A percentile compares a stretch with the other conserved stretches of the same genome.
These are phyloP conservation scores for Eubasilissa regina DNA, from an alignment of 1,140 invertebrate species.

Conservation along the genomic window DNA sequence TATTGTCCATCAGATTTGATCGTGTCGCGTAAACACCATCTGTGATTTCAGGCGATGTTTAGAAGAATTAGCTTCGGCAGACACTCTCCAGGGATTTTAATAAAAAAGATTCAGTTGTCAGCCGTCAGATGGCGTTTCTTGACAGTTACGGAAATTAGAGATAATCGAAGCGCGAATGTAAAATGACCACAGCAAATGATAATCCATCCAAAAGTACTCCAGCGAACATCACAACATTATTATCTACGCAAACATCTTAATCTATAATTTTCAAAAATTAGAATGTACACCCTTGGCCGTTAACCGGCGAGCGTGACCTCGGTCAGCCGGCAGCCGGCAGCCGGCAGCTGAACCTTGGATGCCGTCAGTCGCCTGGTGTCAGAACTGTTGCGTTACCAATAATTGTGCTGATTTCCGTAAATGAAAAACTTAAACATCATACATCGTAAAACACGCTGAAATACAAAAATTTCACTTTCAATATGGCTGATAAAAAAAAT, in stretches of 20 bases:
- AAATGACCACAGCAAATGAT: background rate
- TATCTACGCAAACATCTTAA: conserved; percentile 38
- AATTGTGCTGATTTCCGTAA: conserved; percentile 55
- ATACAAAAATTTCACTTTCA: conserved; percentile 58
- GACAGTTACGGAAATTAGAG: too few species aligned
- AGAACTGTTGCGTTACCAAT: conserved; percentile 32
- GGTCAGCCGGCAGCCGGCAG: too few species aligned
- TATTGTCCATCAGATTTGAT: too few species aligned
- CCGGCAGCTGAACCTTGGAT: too few species aligned
- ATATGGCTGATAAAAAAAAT: conserved; percentile 58
- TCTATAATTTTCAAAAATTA: conserved; percentile 29
- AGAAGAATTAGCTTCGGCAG: background rate
- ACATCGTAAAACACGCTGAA: conserved; percentile 52
- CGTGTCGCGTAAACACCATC: too few species aligned
- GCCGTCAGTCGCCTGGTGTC: background rate
- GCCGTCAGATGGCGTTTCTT: conserved; percentile 4
- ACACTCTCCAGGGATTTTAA: too few species aligned
- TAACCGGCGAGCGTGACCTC: background rate
- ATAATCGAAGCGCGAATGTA: background rate
- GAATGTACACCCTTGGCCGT: conserved; percentile 15
- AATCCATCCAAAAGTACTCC: background rate
- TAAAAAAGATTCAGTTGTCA: background rate
- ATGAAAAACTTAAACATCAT: conserved; percentile 57
- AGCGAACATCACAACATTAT: conserved; percentile 28
- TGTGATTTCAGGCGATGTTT: background rate